Conservation (phyloP, 2,113 vertebrate genomes). For the Gobius niger region DNA sequence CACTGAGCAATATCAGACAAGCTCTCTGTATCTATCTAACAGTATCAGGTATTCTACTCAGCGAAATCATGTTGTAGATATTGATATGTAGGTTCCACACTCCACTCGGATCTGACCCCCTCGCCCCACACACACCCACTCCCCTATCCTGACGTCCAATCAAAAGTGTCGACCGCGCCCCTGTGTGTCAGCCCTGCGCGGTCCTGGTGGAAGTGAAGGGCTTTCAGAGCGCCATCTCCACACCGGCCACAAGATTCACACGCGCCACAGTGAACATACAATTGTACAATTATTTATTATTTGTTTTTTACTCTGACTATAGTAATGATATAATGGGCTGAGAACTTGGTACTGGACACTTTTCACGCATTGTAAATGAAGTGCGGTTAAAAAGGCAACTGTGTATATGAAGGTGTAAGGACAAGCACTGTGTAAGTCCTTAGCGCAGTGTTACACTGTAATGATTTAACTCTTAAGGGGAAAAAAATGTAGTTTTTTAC, state of each 20-base stretch:
- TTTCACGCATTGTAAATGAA: constrained; percentile 71
- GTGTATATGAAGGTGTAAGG: constrained; percentile 54
- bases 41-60: constrained; percentile 75
- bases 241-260: constrained; percentile 56
- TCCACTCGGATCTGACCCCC: constrained; percentile 50
- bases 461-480: constrained; percentile 43
- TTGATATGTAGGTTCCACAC: constrained; percentile 46
- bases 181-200: constrained; percentile 70
- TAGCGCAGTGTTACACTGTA: constrained; percentile 35
- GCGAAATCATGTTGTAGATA: constrained; percentile 63
- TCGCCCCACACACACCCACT: constrained; percentile 2
- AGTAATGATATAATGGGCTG: constrained; percentile 41
- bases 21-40: constrained; percentile 62
- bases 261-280: constrained; percentile 49
- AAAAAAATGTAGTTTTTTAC: constrained; percentile 33
- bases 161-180: constrained; percentile 67
- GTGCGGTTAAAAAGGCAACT: constrained; percentile 57
- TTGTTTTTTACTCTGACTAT: constrained; percentile 54
- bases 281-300: constrained; percentile 58
- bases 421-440: constrained; percentile 34
- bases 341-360: constrained; percentile 55
- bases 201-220: constrained; percentile 64
- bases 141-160: constrained; percentile 25
- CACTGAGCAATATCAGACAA: constrained; percentile 74
- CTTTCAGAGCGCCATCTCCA: constrained; percentile 65